phyloP scores from a whole-genome alignment of 2,797 vertebrate species.

The Lycodopsis pacificus region DNA sequence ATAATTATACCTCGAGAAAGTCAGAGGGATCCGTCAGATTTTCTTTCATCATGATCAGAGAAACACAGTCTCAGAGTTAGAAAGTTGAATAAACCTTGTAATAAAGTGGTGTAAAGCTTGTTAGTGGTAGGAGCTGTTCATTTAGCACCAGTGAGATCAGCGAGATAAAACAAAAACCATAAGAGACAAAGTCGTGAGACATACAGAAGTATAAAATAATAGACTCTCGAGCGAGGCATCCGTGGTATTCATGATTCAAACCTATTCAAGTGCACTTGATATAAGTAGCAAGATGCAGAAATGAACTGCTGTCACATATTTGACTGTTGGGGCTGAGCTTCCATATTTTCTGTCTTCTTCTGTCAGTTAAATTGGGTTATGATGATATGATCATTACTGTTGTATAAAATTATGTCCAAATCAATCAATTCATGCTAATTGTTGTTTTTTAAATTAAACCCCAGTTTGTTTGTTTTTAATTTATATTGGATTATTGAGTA shows the following conservation, averaged over 20 bases:
- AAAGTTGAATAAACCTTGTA: slow-evolving; percentile 38
- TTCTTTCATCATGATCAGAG: slow-evolving; percentile 46
- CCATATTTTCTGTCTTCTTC: not conserved
- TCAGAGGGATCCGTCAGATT: slow-evolving; percentile 36
- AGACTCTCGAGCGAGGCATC: not conserved
- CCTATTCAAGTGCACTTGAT: slow-evolving; percentile 7
- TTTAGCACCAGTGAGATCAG: slow-evolving; percentile 21
- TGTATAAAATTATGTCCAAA: not conserved
- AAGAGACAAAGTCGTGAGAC: slow-evolving; percentile 21
- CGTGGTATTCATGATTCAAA: slow-evolving; percentile 15
- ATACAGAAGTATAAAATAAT: not conserved
- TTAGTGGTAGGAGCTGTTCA: slow-evolving; percentile 21
- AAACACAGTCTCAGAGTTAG: slow-evolving; percentile 29
- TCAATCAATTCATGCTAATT: not conserved
- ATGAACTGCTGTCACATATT: not conserved
- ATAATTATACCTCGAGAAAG: slow-evolving; percentile 51
- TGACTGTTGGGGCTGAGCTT: not conserved
- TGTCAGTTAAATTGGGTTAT: not conserved
- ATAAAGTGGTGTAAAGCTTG: slow-evolving; percentile 42
- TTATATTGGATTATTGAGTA: not conserved
- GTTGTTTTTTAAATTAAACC: not conserved
- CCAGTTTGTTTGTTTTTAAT: not conserved
- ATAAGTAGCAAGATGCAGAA: slow-evolving; percentile 13
- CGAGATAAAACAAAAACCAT: slow-evolving; percentile 28
- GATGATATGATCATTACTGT: not conserved